Base-by-base conservation (phyloP, 1,140 invertebrate genomes). In the Pogonus chalceus region DNA sequence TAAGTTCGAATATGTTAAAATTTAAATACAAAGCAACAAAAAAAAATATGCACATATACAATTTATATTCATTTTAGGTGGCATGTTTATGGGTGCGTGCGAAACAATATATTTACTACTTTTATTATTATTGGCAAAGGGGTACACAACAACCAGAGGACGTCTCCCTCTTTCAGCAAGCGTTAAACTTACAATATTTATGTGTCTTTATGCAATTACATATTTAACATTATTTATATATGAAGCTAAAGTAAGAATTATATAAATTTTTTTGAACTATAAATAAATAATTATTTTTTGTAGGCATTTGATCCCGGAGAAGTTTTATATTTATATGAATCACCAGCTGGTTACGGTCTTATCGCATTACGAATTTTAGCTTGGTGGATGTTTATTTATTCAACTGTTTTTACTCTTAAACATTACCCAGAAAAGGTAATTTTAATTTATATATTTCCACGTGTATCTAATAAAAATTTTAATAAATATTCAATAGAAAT, bases 291-390 rank as follows among this genome's bases (percentile, higher is more conserved):
- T 7, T 31, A 7, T 7, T 7, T 61, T 20, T 69, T 71, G 1
- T 63, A 89, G 87, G 79, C 81, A 20, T 94, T 94, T 69, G 92
- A 95, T 70, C 88, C 90, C 1, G 92, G 89, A 23, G 73, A 87
- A 68, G 90, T 96, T 0, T 68, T 94, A 1, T 95, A 96, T 65
- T 70, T 91, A 23, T 96, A 92, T 61, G 91, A 96, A 71, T 90
- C 87, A 58, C 84, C 87, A 1, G 85, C 89, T 1, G 92, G 92
- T 0, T 93, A 93, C 61, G 81, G 83, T 0, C 68, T 96, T 1
- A 79, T 94, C n/a, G 74, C 78, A 9, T 67, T 96, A 20, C 78
- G 89, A 54, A 68, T 92, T 0, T 56, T 81, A 2, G 89, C 86
- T 0, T 96, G 90, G 89, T 70, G 79, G 43, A 87, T 91, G 72